A percentile compares a stretch with the other conserved stretches of the same genome.
Evolutionary conservation across 2,888 invertebrate genomes (phyloP).

Genomic region (Prostheceraeus crozeri): DNA sequence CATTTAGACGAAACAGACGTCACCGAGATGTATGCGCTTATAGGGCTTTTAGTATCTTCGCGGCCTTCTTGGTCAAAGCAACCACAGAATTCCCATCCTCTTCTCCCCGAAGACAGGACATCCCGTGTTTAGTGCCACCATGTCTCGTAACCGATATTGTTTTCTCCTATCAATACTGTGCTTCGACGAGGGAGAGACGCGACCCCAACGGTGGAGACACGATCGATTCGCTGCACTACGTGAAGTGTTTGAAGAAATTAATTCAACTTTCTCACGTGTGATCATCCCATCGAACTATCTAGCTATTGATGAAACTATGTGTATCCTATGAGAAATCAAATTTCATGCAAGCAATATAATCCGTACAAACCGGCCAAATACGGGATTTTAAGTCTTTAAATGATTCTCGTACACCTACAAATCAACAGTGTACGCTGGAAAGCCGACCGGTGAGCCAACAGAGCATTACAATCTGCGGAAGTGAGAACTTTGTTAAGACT

Average conservation of each 20-base stretch:
- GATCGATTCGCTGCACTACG: slow-evolving; percentile 2
- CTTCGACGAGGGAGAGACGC: slow-evolving; percentile 5
- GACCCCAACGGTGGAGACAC: background rate
- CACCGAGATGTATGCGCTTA: background rate
- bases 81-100: background rate
- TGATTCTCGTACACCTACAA: slow-evolving; percentile 24
- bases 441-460: background rate
- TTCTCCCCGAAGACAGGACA: background rate
- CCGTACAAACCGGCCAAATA: slow-evolving; percentile 14
- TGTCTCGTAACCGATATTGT: slow-evolving; percentile 1
- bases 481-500: slow-evolving; percentile 3
- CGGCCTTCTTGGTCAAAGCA: slow-evolving; percentile 6
- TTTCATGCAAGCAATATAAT: slow-evolving; percentile 16
- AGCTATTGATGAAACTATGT: slow-evolving; percentile 1
- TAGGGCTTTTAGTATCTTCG: slow-evolving; percentile 4
- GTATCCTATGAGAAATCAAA: slow-evolving; percentile 16
- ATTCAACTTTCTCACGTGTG: background rate
- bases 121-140: slow-evolving; percentile 10
- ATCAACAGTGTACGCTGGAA: slow-evolving; percentile 4
- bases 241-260: slow-evolving; percentile 4
- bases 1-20: background rate
- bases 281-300: background rate
- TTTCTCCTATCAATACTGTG: slow-evolving; percentile 1
- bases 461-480: background rate
- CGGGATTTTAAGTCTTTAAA: too few relatives aligned